phyloP scores from a whole-genome alignment of 1,140 invertebrate species.

The Homalodisca vitripennis region DNA sequence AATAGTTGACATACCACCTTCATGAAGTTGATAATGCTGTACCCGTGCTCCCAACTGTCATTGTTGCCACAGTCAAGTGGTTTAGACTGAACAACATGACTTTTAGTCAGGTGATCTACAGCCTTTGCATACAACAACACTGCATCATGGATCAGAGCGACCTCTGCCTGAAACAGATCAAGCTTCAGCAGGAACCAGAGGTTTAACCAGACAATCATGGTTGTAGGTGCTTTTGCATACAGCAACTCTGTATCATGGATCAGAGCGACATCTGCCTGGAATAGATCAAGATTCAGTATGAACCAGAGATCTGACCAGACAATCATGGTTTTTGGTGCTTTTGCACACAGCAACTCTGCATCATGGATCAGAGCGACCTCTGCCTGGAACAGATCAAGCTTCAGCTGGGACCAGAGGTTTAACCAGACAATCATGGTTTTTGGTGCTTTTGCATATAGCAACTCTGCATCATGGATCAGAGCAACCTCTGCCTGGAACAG shows the following conservation, averaged over 20 bases:
- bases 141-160: constrained; percentile 76
- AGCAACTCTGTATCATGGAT: not conserved
- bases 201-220: not conserved
- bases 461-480: not conserved
- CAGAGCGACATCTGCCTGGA: constrained; percentile 43
- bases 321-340: not conserved
- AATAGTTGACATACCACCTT: constrained; percentile 60
- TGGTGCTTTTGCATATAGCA: not conserved
- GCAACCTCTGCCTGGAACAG: constrained; percentile 43
- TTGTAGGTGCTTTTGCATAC: not conserved
- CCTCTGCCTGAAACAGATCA: constrained; percentile 56
- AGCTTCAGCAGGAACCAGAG: not conserved
- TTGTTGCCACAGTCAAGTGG: constrained; percentile 58
- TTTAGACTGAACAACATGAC: constrained; percentile 48
- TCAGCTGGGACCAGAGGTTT: not conserved
- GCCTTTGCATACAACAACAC: constrained; percentile 68
- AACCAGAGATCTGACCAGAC: not conserved
- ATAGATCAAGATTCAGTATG: not conserved
- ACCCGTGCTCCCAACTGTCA: constrained; percentile 66
- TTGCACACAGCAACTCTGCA: not conserved
- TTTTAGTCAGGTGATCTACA: constrained; percentile 53
- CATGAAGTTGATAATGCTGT: constrained; percentile 70
- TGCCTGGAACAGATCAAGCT: not conserved
- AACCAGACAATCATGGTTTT: not conserved
- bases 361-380: constrained; percentile 43